These are phyloP conservation scores for Heteromurus nitidus DNA, from an alignment of 2,888 invertebrate genomes.

Conservation along the genomic window DNA sequence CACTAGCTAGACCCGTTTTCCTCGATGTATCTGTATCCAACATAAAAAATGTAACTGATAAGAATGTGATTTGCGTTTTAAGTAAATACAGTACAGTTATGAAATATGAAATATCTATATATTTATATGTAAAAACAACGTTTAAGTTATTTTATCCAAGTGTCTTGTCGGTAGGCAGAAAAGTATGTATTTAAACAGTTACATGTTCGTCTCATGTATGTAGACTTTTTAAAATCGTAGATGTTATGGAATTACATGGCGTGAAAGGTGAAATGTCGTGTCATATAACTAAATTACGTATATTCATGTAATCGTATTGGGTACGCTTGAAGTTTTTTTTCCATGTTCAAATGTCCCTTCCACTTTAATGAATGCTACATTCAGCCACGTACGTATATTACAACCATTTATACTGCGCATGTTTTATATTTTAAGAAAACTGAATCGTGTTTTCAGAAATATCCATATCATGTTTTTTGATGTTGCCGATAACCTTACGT, in stretches of 20 bases:
- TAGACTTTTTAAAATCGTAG: slow-evolving; percentile 6
- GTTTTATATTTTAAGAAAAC: slow-evolving; percentile 25
- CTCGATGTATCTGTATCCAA: slow-evolving; percentile 21
- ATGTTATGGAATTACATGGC: background rate
- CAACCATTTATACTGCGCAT: slow-evolving; percentile 42
- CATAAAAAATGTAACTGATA: slow-evolving; percentile 41
- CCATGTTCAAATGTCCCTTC: slow-evolving; percentile 42
- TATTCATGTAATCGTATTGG: slow-evolving; percentile 13
- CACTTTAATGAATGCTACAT: slow-evolving; percentile 33
- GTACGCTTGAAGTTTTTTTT: slow-evolving; percentile 52
- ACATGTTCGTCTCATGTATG: slow-evolving; percentile 38
- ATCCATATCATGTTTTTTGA: slow-evolving; percentile 50
- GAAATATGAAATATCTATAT: slow-evolving; percentile 29
- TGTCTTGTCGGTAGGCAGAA: slow-evolving; percentile 43
- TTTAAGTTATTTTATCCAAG: slow-evolving; percentile 50
- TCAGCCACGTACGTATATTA: background rate
- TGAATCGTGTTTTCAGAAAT: slow-evolving; percentile 16
- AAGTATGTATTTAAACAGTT: slow-evolving; percentile 2
- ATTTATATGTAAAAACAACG: slow-evolving; percentile 42
- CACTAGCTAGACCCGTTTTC: background rate
- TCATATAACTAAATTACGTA: slow-evolving; percentile 16
- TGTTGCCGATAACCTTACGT: slow-evolving; percentile 36
- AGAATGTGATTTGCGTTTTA: slow-evolving; percentile 54
- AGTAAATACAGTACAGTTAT: background rate
- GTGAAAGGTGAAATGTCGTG: slow-evolving; percentile 12